phyloP scores from a whole-genome alignment of 2,888 invertebrate genomes.

The Bembecia ichneumoniformis region DNA sequence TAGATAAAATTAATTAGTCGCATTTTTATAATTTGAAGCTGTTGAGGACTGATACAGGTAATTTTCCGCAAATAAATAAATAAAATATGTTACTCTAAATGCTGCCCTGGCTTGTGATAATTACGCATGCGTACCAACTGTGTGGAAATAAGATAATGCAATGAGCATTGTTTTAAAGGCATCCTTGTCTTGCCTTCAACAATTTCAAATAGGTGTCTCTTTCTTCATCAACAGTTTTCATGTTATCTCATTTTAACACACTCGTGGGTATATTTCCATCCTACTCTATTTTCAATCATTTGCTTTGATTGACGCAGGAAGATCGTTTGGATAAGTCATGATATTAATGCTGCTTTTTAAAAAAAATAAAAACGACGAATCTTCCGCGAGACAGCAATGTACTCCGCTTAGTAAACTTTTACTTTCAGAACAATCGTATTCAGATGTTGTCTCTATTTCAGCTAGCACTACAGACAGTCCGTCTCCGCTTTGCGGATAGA shows the following conservation, averaged over 20 bases:
- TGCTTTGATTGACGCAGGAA: too few relatives aligned
- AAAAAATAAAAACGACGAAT: too few relatives aligned
- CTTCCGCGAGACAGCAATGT: too few relatives aligned
- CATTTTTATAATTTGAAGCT: too few relatives aligned
- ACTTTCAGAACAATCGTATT: too few relatives aligned
- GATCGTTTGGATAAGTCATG: too few relatives aligned
- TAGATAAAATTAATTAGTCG: too few relatives aligned
- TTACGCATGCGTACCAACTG: slow-evolving; percentile 68
- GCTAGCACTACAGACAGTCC: slow-evolving; percentile 32
- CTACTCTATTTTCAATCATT: slow-evolving; percentile 21
- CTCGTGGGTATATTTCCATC: slow-evolving; percentile 17
- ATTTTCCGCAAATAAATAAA: not conserved
- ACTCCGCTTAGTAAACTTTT: too few relatives aligned
- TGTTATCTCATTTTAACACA: slow-evolving; percentile 23
- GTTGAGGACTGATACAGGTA: too few relatives aligned
- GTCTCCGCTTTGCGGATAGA: slow-evolving; percentile 30
- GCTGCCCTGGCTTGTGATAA: slow-evolving; percentile 35
- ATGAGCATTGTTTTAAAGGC: slow-evolving; percentile 36
- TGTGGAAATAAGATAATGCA: slow-evolving; percentile 35
- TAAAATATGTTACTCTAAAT: slow-evolving; percentile 16
- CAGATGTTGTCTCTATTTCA: slow-evolving; percentile 17
- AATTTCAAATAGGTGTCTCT: slow-evolving; percentile 17
- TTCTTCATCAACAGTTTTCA: slow-evolving; percentile 37
- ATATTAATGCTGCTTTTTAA: too few relatives aligned
- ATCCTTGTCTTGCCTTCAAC: slow-evolving; percentile 30